phyloP scores from a whole-genome alignment of 2,797 vertebrate genomes.

The Bryconaethiops microstoma region DNA sequence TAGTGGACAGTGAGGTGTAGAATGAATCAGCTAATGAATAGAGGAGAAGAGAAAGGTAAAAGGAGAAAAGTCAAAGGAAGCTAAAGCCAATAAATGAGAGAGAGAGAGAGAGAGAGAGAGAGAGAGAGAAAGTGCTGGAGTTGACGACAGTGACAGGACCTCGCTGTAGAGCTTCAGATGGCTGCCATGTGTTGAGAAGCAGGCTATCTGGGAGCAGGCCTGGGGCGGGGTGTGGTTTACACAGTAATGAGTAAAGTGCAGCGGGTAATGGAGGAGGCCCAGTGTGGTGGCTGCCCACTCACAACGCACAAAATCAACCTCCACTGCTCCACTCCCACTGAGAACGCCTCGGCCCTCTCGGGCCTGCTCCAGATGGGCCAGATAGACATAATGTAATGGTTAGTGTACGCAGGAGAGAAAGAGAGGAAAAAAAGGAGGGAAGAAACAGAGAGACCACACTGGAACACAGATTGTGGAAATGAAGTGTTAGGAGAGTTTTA shows the following conservation, averaged over 20 bases:
- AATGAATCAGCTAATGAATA: neutral
- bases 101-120: constrained; percentile 6
- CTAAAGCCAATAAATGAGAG: constrained; percentile 13
- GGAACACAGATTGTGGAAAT: neutral
- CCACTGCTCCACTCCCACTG: constrained; percentile 43
- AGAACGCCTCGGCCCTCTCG: constrained; percentile 22
- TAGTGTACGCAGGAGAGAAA: constrained; percentile 38
- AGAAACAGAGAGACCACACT: constrained; percentile 6
- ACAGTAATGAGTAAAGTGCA: constrained; percentile 81
- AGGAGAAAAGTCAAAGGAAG: constrained; percentile 29
- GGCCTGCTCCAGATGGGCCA: constrained; percentile 46
- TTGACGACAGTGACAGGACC: constrained; percentile 17
- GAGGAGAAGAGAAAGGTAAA: neutral
- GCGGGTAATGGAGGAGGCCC: constrained; percentile 73
- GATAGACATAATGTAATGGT: constrained; percentile 44
- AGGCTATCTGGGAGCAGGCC: constrained; percentile 59
- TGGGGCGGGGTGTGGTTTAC: constrained; percentile 78
- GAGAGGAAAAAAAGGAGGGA: neutral
- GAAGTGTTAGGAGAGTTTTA: constrained; percentile 2
- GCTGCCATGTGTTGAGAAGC: constrained; percentile 79
- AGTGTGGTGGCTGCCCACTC: constrained; percentile 47
- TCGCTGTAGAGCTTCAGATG: constrained; percentile 69
- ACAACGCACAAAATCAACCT: constrained; percentile 53
- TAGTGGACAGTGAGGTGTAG: neutral
- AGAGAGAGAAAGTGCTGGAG: constrained; percentile 5